Percentiles rank a stretch among this genome's conserved stretches.
phyloP scores from a whole-genome alignment of 2,113 vertebrate species.

The Cyanoliseus patagonus region DNA sequence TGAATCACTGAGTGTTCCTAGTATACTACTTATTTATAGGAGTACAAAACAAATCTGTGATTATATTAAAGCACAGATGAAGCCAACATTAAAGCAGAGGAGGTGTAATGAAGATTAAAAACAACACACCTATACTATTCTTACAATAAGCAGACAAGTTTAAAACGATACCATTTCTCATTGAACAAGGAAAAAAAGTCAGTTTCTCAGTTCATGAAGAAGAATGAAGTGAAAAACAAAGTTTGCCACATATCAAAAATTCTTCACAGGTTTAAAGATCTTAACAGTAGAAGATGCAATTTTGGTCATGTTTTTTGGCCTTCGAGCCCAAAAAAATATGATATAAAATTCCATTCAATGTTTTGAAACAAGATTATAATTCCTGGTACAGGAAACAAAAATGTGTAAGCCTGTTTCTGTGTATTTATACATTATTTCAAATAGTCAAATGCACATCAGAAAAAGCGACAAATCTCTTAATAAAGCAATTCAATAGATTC shows the following conservation, averaged over 20 bases:
- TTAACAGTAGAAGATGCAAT: not conserved
- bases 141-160: not conserved
- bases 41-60: not conserved
- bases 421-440: not conserved
- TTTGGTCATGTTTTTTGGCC: not conserved
- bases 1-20: not conserved
- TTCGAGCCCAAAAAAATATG: not conserved
- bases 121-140: not conserved
- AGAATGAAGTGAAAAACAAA: not conserved
- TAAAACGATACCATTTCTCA: not conserved
- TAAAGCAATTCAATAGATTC: not conserved
- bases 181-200: not conserved
- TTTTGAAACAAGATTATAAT: not conserved
- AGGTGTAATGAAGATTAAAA: not conserved
- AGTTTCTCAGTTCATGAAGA: not conserved
- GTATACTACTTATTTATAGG: not conserved
- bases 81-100: not conserved
- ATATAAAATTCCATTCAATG: not conserved
- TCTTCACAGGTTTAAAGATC: not conserved
- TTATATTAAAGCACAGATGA: not conserved
- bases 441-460: not conserved
- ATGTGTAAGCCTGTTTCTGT: rapidly evolving
- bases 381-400: not conserved
- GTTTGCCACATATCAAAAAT: not conserved
- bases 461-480: not conserved